Evolutionary conservation across 2,888 invertebrate genomes (phyloP).

Genomic region (Gymnocheta viridis): DNA sequence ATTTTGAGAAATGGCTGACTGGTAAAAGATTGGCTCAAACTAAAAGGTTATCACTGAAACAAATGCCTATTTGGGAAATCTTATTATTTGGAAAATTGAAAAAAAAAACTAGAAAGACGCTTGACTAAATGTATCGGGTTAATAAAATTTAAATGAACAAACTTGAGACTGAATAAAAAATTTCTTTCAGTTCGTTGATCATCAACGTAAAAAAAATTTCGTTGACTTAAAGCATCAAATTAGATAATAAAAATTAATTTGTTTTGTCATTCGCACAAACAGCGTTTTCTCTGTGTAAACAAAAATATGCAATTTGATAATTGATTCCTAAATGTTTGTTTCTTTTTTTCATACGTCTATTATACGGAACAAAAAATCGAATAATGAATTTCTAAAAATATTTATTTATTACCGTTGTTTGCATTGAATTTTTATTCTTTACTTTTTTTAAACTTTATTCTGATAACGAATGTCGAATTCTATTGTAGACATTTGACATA

Average conservation of each 20-base stretch:
- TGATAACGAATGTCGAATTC: constrained; percentile 27
- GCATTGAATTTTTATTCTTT: constrained; percentile 11
- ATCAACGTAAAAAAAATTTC: no score
- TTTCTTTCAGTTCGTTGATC: no score
- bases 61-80: no score
- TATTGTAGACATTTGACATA: constrained; percentile 20
- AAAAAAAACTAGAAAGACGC: no score
- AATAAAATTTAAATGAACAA: no score
- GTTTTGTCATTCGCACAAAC: background rate
- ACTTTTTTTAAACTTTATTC: background rate
- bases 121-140: no score
- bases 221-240: no score
- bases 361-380: background rate
- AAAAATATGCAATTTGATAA: background rate
- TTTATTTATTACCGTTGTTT: constrained; percentile 25
- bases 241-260: background rate
- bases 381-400: background rate
- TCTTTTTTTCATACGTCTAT: background rate
- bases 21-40: no score
- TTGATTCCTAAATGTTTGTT: background rate
- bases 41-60: no score
- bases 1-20: no score
- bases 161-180: no score
- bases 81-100: no score
- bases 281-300: background rate